Base-by-base conservation (phyloP, 2,888 invertebrate genomes). In the Ctena decussata region DNA sequence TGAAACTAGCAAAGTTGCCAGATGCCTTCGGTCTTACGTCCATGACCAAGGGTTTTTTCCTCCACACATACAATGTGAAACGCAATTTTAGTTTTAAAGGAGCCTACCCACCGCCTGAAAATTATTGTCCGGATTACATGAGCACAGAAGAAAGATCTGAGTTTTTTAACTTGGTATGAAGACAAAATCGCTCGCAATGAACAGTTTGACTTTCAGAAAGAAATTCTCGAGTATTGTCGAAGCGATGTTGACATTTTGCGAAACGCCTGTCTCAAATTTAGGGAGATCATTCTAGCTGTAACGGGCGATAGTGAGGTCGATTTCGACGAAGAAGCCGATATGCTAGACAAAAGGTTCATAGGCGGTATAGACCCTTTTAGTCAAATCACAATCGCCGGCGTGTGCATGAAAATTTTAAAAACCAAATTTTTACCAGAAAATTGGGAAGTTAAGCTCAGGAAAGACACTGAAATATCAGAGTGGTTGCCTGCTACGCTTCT, bases 171-270 rank as follows among this genome's bases (percentile, higher is more conserved):
- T 70, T 74, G 85, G 75, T 30, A 88, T 1, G n/a, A 76, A n/a
- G 37, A 84, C 27, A 78, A 82, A 49, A 30, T 72, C 32, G 39
- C 11, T 11, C 46, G 49, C 37, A 18, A 21, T 46, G 70, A 78
- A n/a, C 49, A 57, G 8, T 92, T 91, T 60, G 73, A 91, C 80
- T 89, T 91, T 75, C 39, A 80, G 49, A 57, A 80, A 21, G 89
- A 92, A 70, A 75, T 91, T 15, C 53, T 32, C 2, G 77, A 80
- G 24, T 92, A 91, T 65, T 92, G 92, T 75, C 39, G 39, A 11
- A 74, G 57, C 3, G 91, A 92, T 77, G 90, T 92, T 6, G 82
- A 82, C 39, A 82, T 86, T 18, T 60, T 86, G 39, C 30, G 77
- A 24, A 27, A 70, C 32, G 77, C 73, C 44, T 21, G 69, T 53